Evolutionary conservation across 1,140 invertebrate species (phyloP), one percentile per base, ranked within the genome.

Genomic region (Drosophila insularis): DNA sequence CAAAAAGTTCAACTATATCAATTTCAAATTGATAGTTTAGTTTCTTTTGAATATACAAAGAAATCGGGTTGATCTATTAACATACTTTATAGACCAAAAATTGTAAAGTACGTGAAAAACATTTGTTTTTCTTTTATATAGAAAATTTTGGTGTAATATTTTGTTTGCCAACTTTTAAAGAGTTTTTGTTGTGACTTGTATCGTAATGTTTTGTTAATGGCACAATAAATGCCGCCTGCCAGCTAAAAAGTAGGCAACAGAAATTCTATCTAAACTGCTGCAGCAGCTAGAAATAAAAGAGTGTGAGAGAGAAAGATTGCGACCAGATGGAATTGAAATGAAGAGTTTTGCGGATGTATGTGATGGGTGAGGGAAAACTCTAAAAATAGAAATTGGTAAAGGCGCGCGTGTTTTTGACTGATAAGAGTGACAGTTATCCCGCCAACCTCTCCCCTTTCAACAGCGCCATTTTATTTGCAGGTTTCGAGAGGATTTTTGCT

Each of bases 401-500:
- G 55, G 55, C 43, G 55, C 32, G 55, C 55, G 55, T 46, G 55
- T 61, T 55, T 74, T 46, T 72, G 62, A 27, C 68, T 66, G 71
- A 74, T 72, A 72, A 72, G 21, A 72, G 62, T 64, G 54, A 35
- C 40, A 39, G 43, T 17, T 59, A 23, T 53, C 43, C 39, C 40
- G 7, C n/a, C 31, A 2, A 0, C 17, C 55, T 2, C 14, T 10
- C 14, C 4, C 14, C 8, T 32, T 10, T 8, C 4, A 27, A 27
- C 4, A 27, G 27, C 13, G 1, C n/a, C 14, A 17, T 14, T 14
- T 14, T 19, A 19, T 46, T 46, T 46, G 43, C 14, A 46, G 17
- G 14, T 43, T 14, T 46, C 10, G 14, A 3, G 2, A 35, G 31
- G 68, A 56, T 71, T 71, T 71, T 70, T 54, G 71, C 50, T 39